Evolutionary conservation across 92 coral and sea anemone species (phyloP), one percentile per base, ranked within the genome.

Genomic region (Hydrozoanthus gracilis): DNA sequence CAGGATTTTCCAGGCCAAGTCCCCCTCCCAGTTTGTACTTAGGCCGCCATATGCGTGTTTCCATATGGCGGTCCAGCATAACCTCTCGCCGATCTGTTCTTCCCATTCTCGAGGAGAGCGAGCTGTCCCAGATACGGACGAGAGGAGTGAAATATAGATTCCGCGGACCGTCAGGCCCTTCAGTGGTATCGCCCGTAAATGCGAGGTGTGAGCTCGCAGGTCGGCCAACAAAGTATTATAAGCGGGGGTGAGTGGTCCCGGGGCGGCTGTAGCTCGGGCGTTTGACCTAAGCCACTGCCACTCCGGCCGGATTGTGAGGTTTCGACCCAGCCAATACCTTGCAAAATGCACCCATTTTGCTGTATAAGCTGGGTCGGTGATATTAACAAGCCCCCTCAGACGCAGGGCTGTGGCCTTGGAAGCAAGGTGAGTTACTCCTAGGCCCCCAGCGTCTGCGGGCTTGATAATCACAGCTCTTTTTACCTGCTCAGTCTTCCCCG

Each of bases 41-140:
- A 27, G 39, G 39, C 39, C 39, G 2, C 39, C 60, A 3, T 52
- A 52, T 52, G 12, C 20, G 8, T 18, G 48, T 3, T 6, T 14
- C 82, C 88, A 84, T 8, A 72, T 54, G 50, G 4, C 3, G 5
- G 6, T 6, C 88, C 82, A 84, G 15, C 20, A 2, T n/a, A 6
- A 3, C 0, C 10, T 52, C 39, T 86, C 88, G 56, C 60, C 60
- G 3, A 3, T 12, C 60, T 8, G 9, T 12, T 52, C 60, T 12
- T 52, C 5, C 60, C 60, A 52, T 3, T 52, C 60, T 6, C 60
- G 8, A 1, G 60, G 60, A 6, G 60, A 52, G 60, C 60, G 60
- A 12, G 60, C 9, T 8, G 60, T 7, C 12, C 9, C 60, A 1
- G 60, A 8, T 8, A 3, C 2, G 8, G 60, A 52, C 60, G 58